phyloP scores from a whole-genome alignment of 2,113 vertebrate genomes.

The Anser brachyrhynchus region DNA sequence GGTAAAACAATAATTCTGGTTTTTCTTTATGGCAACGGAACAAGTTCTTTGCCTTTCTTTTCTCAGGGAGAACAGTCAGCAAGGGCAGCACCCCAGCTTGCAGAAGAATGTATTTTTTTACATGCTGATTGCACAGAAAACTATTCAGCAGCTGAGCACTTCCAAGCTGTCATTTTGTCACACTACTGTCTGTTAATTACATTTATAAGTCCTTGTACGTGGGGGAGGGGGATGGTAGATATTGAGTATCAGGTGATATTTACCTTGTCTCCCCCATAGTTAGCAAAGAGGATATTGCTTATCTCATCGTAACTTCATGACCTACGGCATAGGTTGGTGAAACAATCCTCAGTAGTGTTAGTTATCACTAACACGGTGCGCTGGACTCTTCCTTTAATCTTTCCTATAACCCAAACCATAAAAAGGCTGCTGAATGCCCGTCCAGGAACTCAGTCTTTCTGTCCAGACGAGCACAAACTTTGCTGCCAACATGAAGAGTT shows the following conservation, averaged over 20 bases:
- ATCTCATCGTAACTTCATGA: not conserved
- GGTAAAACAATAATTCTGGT: not conserved
- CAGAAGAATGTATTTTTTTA: not conserved
- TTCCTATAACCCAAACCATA: fast-evolving
- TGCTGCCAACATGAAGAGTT: not conserved
- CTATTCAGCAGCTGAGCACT: not conserved
- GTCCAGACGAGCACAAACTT: not conserved
- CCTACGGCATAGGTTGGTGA: not conserved
- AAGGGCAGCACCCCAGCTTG: not conserved
- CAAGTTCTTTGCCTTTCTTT: not conserved
- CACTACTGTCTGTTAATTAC: not conserved
- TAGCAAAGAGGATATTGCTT: not conserved
- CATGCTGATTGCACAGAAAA: not conserved
- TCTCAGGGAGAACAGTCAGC: not conserved
- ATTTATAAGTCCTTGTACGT: not conserved
- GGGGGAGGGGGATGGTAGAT: not conserved
- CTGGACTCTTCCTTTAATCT: not conserved
- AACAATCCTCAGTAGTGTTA: not conserved
- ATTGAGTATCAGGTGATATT: not conserved
- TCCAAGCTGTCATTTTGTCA: not conserved
- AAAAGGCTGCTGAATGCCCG: fast-evolving
- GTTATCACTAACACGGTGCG: not conserved
- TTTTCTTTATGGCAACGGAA: not conserved
- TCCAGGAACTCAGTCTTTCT: not conserved
- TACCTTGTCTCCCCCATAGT: not conserved